Evolutionary conservation across 2,113 vertebrate species (phyloP), one percentile per base, ranked within the genome.

Genomic region (Illadopsis cleaveri): DNA sequence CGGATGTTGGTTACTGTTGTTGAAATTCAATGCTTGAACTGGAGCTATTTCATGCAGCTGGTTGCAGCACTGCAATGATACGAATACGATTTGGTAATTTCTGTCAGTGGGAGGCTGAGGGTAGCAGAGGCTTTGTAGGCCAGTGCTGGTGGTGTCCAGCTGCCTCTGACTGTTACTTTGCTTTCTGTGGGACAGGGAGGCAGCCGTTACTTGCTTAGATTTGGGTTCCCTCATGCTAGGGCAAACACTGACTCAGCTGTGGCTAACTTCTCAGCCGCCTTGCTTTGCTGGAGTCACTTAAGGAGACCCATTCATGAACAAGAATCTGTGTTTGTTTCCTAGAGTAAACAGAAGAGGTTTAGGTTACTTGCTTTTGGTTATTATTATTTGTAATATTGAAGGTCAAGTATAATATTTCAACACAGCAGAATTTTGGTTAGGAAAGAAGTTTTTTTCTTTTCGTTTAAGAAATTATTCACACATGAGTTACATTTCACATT

Each of bases 361-460:
- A 90, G 22, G n/a, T 60, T 90, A 33, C 92, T 94, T 92, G 47
- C 60, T 86, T 85, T 83, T 73, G 70, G 35, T 87, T 91, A 80
- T 96, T 94, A 66, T 85, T 58, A 85, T 51, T 77, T 75, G 45
- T 70, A 44, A 45, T 93, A 21, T 40, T 80, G 53, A 90, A 93
- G n/a, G 57, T 93, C 66, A 86, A 38, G 31, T 91, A 24, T 82
- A 80, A 19, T 86, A 82, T 71, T 90, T 80, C 72, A 84, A 18
- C 50, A 68, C 15, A 22, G 40, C 75, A 65, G 60, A 61, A 62
- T 83, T 91, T 70, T 16, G 11, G 11, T 76, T 78, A 90, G 38
- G 33, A 83, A 80, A 69, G 17, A 77, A 48, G 48, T 28, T 51
- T 81, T 91, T 85, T 78, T 25, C 42, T 57, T 69, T 89, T 73